Evolutionary conservation across 1,140 invertebrate species (phyloP).

Genomic region (Drosophila kurseongensis): DNA sequence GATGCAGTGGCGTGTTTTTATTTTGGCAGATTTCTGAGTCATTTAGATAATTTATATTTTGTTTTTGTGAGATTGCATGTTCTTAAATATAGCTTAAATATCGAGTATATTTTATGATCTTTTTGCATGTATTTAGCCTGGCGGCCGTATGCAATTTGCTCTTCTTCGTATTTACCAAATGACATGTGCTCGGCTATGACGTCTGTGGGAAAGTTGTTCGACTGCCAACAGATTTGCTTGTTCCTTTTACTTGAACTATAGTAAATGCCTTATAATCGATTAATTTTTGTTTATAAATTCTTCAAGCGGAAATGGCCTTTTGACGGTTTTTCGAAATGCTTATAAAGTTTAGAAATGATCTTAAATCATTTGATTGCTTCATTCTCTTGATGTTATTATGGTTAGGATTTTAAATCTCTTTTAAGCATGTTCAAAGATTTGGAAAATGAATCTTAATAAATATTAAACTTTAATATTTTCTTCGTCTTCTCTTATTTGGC

Average conservation of each 20-base stretch:
- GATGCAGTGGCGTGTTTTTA: conserved; percentile 59
- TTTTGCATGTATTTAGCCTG: conserved; percentile 19
- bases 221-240: conserved; percentile 56
- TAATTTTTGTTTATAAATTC: conserved; percentile 21
- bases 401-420: too few relatives aligned
- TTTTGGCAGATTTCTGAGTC: conserved; percentile 30
- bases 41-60: conserved; percentile 57
- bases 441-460: too few relatives aligned
- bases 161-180: conserved; percentile 35
- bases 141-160: conserved; percentile 43
- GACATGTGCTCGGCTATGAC: conserved; percentile 68
- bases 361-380: too few relatives aligned
- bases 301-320: conserved; percentile 15
- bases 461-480: too few relatives aligned
- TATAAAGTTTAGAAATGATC: too few relatives aligned
- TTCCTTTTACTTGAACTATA: conserved; percentile 34
- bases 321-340: background rate
- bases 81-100: conserved; percentile 23
- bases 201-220: conserved; percentile 46
- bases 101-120: conserved; percentile 34
- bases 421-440: too few relatives aligned
- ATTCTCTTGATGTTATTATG: too few relatives aligned
- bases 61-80: conserved; percentile 37
- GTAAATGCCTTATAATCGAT: conserved; percentile 30
- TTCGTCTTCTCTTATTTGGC: too few relatives aligned